Evolutionary conservation across 2,888 invertebrate species (phyloP).

Genomic region (Blastobasis lacticolella): DNA sequence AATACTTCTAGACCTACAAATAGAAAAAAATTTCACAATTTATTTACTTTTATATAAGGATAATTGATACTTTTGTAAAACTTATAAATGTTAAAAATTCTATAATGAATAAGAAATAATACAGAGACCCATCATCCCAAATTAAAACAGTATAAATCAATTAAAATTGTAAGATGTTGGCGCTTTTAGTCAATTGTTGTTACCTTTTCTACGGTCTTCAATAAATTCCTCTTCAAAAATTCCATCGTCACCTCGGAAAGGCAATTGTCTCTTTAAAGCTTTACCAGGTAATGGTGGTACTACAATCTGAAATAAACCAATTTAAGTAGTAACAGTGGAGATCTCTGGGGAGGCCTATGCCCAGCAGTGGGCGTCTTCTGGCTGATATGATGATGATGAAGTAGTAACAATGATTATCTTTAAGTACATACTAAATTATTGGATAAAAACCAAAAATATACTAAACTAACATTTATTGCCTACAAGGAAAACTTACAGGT

Average conservation of each 20-base stretch:
- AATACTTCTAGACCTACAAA: conserved; percentile 89
- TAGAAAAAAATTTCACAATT: neutral
- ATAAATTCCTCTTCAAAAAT: conserved; percentile 99
- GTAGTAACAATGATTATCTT: neutral
- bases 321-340: neutral
- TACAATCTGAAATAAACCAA: conserved; percentile 84
- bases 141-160: no score
- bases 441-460: no score
- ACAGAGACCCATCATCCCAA: no score
- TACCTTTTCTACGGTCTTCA: conserved; percentile 96
- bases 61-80: neutral
- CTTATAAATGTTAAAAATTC: neutral
- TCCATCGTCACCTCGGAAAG: conserved; percentile 98
- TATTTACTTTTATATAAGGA: neutral
- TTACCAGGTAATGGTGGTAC: conserved; percentile 98
- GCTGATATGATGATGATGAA: no score
- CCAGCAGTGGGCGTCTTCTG: no score
- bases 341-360: no score
- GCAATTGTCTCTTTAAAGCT: conserved; percentile 98
- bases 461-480: no score
- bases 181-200: neutral
- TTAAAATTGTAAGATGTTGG: neutral
- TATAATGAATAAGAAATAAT: no score
- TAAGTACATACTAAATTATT: no score
- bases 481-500: no score